Conservation (phyloP, 2,797 vertebrate genomes). For the Eulemur coronatus region DNA sequence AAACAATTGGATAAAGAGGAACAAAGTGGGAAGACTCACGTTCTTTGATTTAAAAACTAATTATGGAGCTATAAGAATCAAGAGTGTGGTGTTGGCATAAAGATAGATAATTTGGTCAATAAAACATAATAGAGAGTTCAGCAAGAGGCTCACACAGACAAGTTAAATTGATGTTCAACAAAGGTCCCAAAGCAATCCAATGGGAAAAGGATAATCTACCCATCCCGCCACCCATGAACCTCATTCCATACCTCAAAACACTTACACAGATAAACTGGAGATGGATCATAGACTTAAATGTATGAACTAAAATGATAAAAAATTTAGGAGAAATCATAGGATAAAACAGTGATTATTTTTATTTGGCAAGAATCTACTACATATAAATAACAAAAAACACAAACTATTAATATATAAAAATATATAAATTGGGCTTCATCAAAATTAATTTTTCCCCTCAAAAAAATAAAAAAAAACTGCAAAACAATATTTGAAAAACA, state of each 20-base stretch:
- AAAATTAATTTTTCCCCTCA: background rate
- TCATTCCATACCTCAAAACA: background rate
- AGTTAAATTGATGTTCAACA: background rate
- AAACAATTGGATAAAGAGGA: background rate
- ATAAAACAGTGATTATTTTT: background rate
- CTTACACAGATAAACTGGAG: background rate
- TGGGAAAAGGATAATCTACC: background rate
- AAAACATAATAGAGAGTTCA: background rate
- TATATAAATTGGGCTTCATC: background rate
- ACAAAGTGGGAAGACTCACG: background rate
- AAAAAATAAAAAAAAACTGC: background rate
- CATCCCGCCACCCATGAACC: accelerated
- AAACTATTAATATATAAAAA: background rate
- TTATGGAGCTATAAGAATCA: background rate
- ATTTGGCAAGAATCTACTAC: background rate
- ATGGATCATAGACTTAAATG: background rate
- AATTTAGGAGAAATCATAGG: background rate
- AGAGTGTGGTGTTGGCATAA: background rate
- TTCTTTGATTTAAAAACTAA: background rate
- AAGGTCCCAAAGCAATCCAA: background rate
- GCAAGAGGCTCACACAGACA: background rate
- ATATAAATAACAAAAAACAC: background rate
- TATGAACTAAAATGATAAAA: background rate
- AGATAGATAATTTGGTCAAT: background rate
- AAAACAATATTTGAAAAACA: background rate